Evolutionary conservation across 2,888 invertebrate genomes (phyloP).

Genomic region (Zeuzera pyrina): DNA sequence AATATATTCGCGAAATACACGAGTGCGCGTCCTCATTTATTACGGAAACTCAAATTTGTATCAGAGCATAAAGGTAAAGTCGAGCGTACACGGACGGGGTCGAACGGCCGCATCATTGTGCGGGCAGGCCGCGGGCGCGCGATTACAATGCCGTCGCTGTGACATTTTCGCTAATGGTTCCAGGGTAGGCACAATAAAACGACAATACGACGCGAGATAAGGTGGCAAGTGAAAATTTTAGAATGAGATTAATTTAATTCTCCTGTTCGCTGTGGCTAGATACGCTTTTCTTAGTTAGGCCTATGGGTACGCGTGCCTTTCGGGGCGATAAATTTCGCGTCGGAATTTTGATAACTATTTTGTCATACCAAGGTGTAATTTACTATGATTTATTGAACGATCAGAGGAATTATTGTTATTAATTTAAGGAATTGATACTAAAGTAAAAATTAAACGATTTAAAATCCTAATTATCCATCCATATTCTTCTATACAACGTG

Average conservation of each 20-base stretch:
- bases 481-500: constrained; percentile 1
- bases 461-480: constrained; percentile 1
- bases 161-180: constrained; percentile 73
- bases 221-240: constrained; percentile 71
- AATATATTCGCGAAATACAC: constrained; percentile 35
- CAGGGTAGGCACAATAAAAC: constrained; percentile 70
- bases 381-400: neutral
- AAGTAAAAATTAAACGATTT: too few relatives aligned
- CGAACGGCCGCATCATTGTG: constrained; percentile 64
- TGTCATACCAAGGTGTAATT: neutral
- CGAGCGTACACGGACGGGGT: constrained; percentile 52
- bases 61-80: constrained; percentile 60
- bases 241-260: constrained; percentile 66
- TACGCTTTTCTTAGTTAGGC: constrained; percentile 19
- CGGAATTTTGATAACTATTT: constrained; percentile 8
- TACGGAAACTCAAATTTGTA: constrained; percentile 65
- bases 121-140: constrained; percentile 53
- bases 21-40: constrained; percentile 48
- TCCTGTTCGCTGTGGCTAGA: constrained; percentile 20
- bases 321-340: constrained; percentile 13
- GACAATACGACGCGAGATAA: constrained; percentile 70
- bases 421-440: too few relatives aligned
- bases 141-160: constrained; percentile 66
- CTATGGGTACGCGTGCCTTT: constrained; percentile 7
- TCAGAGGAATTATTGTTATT: too few relatives aligned